These are phyloP conservation scores for Etheostoma spectabile DNA, from an alignment of 2,113 vertebrate genomes.

Conservation along the genomic window DNA sequence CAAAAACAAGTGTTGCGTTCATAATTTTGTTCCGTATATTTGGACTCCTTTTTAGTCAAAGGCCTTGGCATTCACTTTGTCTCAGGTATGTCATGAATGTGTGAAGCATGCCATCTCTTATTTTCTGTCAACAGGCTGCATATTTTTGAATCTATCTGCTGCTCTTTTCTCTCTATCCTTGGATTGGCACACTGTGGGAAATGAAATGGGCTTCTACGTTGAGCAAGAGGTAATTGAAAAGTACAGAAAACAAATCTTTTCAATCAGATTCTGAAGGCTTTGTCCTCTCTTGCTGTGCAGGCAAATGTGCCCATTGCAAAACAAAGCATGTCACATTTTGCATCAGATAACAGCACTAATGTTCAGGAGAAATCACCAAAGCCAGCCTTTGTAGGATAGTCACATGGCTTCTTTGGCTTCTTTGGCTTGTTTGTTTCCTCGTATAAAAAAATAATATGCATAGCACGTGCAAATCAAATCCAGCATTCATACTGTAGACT, in stretches of 20 bases:
- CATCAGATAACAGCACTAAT: slow-evolving; percentile 61
- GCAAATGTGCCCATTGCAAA: slow-evolving; percentile 69
- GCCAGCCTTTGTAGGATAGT: slow-evolving; percentile 49
- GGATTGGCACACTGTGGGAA: slow-evolving; percentile 29
- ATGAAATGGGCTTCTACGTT: slow-evolving; percentile 42
- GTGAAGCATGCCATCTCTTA: slow-evolving; percentile 25
- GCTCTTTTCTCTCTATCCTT: slow-evolving; percentile 45
- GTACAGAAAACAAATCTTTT: slow-evolving; percentile 76
- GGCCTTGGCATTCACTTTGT: slow-evolving; percentile 34
- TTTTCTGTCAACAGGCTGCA: slow-evolving; percentile 34
- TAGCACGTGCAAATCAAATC: slow-evolving; percentile 14
- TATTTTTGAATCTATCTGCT: slow-evolving; percentile 8
- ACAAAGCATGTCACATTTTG: slow-evolving; percentile 74
- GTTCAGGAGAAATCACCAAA: slow-evolving; percentile 56
- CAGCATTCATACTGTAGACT: neutral
- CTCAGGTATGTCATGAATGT: slow-evolving; percentile 36
- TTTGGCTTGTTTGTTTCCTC: slow-evolving; percentile 28
- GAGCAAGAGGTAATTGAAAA: slow-evolving; percentile 77
- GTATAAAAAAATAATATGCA: slow-evolving; percentile 11
- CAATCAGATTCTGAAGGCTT: slow-evolving; percentile 73
- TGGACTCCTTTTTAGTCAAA: slow-evolving; percentile 16
- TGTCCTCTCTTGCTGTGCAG: slow-evolving; percentile 62
- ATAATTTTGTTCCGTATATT: neutral
- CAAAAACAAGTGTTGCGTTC: too few species aligned
- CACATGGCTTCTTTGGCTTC: slow-evolving; percentile 10